phyloP scores from a whole-genome alignment of 2,888 invertebrate species.

The Ditula angustiorana region DNA sequence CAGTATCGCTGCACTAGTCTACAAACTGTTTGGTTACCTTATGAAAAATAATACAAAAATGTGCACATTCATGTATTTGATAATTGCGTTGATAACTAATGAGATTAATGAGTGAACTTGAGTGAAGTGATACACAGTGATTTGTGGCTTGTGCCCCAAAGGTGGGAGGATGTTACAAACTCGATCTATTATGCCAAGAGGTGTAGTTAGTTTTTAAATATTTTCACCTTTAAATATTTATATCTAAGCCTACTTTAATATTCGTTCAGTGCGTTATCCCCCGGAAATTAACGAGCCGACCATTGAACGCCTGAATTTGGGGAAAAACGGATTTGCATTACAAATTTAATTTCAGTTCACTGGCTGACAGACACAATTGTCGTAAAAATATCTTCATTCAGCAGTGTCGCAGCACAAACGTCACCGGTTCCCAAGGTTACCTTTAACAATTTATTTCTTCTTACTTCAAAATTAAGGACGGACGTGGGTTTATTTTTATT shows the following conservation, averaged over 20 bases:
- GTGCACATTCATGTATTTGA: no score
- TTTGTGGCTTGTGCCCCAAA: no score
- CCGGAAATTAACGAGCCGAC: not conserved
- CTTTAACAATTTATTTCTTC: not conserved
- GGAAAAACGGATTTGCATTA: not conserved
- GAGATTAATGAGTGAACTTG: no score
- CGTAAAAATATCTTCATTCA: not conserved
- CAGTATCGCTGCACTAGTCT: no score
- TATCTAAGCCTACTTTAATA: not conserved
- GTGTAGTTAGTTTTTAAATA: not conserved
- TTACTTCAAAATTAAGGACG: not conserved
- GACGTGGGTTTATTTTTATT: not conserved
- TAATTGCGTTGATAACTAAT: no score
- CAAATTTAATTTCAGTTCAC: slow-evolving; percentile 1
- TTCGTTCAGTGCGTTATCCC: not conserved
- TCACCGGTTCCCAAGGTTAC: not conserved
- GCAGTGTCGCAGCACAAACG: not conserved
- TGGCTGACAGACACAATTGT: not conserved
- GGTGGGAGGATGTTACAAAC: no score
- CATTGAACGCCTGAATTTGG: not conserved
- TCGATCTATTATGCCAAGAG: no score
- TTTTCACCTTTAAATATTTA: not conserved
- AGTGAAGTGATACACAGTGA: no score
- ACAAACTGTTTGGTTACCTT: no score
- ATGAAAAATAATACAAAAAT: no score